Conservation (phyloP, 2,113 vertebrate genomes). For the Platysteira castanea region DNA sequence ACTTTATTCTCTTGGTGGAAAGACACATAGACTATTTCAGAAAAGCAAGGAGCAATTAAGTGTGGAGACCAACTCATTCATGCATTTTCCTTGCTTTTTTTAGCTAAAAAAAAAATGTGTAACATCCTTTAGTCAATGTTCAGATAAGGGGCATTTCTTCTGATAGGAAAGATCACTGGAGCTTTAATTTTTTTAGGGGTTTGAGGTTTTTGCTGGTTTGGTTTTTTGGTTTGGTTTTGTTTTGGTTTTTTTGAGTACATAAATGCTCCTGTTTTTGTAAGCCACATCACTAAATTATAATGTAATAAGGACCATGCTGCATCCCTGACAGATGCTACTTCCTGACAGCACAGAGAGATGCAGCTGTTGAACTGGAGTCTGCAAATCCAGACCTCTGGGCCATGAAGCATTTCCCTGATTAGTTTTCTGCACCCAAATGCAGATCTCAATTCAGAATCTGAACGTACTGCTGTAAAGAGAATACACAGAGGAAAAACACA, state of each 20-base stretch:
- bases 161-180: not conserved
- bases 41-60: not conserved
- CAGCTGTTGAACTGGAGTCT: slow-evolving; percentile 9
- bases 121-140: not conserved
- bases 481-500: not conserved
- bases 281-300: not conserved
- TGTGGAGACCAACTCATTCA: not conserved
- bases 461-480: not conserved
- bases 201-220: not conserved
- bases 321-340: slow-evolving; percentile 7
- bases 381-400: slow-evolving; percentile 25
- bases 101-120: not conserved
- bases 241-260: not conserved
- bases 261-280: not conserved
- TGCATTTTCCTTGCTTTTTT: not conserved
- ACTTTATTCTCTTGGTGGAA: not conserved
- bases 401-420: slow-evolving; percentile 1
- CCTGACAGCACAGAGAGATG: not conserved
- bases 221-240: too few relatives aligned
- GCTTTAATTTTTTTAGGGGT: not conserved
- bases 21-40: not conserved
- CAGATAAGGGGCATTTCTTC: not conserved
- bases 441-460: not conserved
- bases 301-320: not conserved
- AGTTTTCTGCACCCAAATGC: not conserved